Evolutionary conservation across 1,140 invertebrate species (phyloP).

Genomic region (Calycopis cecrops): DNA sequence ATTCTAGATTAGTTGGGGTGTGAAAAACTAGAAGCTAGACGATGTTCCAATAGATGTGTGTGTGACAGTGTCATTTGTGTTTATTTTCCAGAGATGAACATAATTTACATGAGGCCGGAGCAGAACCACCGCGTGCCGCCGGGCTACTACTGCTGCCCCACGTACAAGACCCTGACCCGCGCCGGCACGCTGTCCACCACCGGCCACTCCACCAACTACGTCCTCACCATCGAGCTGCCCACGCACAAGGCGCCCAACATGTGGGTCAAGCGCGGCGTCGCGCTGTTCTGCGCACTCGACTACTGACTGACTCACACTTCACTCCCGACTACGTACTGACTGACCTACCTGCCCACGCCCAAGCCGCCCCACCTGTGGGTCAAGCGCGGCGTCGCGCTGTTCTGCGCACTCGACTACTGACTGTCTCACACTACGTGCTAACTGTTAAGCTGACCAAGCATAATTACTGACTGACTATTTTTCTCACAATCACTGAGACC

Average conservation of each 20-base stretch:
- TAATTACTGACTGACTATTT: constrained; percentile 81
- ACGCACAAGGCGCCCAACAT: constrained; percentile 78
- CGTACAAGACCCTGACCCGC: constrained; percentile 84
- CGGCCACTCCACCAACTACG: constrained; percentile 89
- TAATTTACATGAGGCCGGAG: constrained; percentile 78
- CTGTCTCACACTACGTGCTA: constrained; percentile 77
- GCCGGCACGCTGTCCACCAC: constrained; percentile 84
- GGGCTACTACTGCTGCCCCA: constrained; percentile 81
- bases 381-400: constrained; percentile 84
- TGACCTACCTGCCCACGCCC: constrained; percentile 79
- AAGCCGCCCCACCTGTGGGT: constrained; percentile 83
- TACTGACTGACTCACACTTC: constrained; percentile 76
- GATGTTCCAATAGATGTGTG: no score
- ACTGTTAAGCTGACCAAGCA: no score
- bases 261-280: constrained; percentile 88
- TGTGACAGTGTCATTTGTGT: no score
- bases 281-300: constrained; percentile 84
- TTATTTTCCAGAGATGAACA: constrained; percentile 75
- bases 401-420: constrained; percentile 86
- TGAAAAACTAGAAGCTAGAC: background rate
- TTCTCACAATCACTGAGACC: constrained; percentile 77
- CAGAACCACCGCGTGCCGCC: constrained; percentile 60
- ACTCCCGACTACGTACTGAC: constrained; percentile 88
- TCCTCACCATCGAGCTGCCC: constrained; percentile 82
- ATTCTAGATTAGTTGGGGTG: no score